These are phyloP conservation scores for Mola mola DNA, from an alignment of 2,113 vertebrate species.

Conservation along the genomic window DNA sequence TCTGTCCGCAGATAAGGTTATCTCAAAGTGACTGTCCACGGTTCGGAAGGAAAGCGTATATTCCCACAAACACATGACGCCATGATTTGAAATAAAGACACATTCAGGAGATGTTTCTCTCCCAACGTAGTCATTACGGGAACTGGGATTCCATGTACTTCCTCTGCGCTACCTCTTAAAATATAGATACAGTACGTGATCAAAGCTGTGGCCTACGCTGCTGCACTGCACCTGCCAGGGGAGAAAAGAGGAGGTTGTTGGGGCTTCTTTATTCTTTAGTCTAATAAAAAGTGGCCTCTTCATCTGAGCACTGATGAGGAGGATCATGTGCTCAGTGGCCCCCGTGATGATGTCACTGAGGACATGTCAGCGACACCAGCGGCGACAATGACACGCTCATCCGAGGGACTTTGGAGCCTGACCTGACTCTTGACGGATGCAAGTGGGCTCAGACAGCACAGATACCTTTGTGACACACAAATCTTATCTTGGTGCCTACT, in stretches of 20 bases:
- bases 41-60: conserved; percentile 19
- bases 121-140: conserved; percentile 2
- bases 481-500: conserved; percentile 70
- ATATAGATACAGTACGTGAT: conserved; percentile 60
- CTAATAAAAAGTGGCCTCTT: conserved; percentile 55
- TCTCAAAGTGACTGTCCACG: conserved; percentile 50
- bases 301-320: conserved; percentile 16
- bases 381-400: conserved; percentile 72
- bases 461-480: conserved; percentile 53
- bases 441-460: conserved; percentile 73
- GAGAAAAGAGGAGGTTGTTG: conserved; percentile 44
- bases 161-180: conserved; percentile 20
- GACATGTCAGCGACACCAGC: conserved; percentile 69
- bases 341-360: conserved; percentile 71
- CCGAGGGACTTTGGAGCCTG: conserved; percentile 59
- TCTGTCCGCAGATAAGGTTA: conserved; percentile 69
- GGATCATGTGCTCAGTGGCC: conserved; percentile 45
- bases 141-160: not conserved
- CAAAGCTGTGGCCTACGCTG: conserved; percentile 41
- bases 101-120: conserved; percentile 22
- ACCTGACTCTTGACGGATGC: conserved; percentile 73
- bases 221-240: conserved; percentile 42
- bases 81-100: conserved; percentile 27
- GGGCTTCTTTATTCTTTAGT: conserved; percentile 16
- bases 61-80: conserved; percentile 38